These are phyloP conservation scores for Hyles euphorbiae DNA, from an alignment of 1,140 invertebrate species.

Conservation along the genomic window DNA sequence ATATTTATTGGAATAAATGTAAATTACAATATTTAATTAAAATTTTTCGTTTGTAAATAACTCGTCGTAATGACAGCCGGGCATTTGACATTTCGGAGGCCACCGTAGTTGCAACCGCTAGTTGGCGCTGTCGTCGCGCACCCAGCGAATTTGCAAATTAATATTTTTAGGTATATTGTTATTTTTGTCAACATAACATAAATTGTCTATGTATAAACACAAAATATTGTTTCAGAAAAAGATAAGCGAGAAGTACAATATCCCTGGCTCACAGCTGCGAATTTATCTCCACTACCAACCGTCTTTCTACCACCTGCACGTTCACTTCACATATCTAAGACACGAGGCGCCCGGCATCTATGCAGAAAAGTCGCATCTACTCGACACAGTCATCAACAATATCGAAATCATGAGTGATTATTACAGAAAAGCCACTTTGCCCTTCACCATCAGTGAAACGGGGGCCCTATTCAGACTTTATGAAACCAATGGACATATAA, in stretches of 20 bases:
- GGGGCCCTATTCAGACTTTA: slow-evolving; percentile 76
- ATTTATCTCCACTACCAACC: slow-evolving; percentile 97
- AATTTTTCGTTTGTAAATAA: too few relatives aligned
- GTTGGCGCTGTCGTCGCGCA: too few relatives aligned
- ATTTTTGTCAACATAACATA: too few relatives aligned
- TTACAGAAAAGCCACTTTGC: slow-evolving; percentile 88
- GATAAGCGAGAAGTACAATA: slow-evolving; percentile 87
- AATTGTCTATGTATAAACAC: too few relatives aligned
- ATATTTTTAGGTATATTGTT: too few relatives aligned
- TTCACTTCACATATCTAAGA: slow-evolving; percentile 92
- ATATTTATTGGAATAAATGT: too few relatives aligned
- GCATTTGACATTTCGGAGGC: too few relatives aligned
- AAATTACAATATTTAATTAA: too few relatives aligned
- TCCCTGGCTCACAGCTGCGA: slow-evolving; percentile 83
- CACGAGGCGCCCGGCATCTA: slow-evolving; percentile 88
- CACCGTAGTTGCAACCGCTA: too few relatives aligned
- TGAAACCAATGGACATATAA: slow-evolving; percentile 60
- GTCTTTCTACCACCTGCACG: slow-evolving; percentile 96
- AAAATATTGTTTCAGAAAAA: slow-evolving; percentile 78
- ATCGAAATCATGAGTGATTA: slow-evolving; percentile 88
- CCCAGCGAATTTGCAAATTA: too few relatives aligned
- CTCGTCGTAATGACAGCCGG: too few relatives aligned
- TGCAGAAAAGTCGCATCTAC: slow-evolving; percentile 89
- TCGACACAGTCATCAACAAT: slow-evolving; percentile 94
- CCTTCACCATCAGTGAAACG: slow-evolving; percentile 81